Conservation (phyloP, 2,888 invertebrate species). For the Congeria kusceri region DNA sequence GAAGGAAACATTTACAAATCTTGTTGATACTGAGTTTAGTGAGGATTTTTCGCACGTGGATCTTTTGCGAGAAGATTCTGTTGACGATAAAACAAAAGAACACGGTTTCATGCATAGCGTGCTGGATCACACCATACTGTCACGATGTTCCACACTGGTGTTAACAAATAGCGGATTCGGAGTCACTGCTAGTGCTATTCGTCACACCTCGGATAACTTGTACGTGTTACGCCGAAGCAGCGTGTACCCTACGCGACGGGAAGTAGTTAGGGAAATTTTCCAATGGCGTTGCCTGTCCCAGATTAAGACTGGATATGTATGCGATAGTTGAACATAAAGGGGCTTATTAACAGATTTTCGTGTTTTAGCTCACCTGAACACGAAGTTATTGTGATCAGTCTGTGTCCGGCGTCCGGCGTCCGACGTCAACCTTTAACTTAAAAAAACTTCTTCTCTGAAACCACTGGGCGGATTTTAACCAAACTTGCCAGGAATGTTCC, state of each 20-base stretch:
- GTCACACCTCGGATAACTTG: slow-evolving; percentile 41
- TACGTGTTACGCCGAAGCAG: slow-evolving; percentile 11
- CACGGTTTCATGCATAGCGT: slow-evolving; percentile 29
- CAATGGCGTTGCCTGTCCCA: slow-evolving; percentile 28
- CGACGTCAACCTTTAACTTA: no score
- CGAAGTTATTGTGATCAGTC: no score
- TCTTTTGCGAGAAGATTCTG: slow-evolving; percentile 7
- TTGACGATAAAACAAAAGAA: slow-evolving; percentile 15
- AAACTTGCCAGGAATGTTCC: no score
- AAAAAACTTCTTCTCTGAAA: no score
- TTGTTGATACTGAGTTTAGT: slow-evolving; percentile 23
- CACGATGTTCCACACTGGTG: slow-evolving; percentile 28
- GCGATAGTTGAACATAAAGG: slow-evolving; percentile 19
- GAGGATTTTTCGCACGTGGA: slow-evolving; percentile 29
- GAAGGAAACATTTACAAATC: slow-evolving; percentile 9
- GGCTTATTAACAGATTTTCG: no score
- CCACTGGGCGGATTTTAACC: no score
- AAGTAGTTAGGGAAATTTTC: slow-evolving; percentile 25
- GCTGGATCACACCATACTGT: slow-evolving; percentile 34
- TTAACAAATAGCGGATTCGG: slow-evolving; percentile 45
- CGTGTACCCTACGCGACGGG: slow-evolving; percentile 14
- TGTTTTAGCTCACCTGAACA: no score
- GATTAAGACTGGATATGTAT: slow-evolving; percentile 10
- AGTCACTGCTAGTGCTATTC: slow-evolving; percentile 27
- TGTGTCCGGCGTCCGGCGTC: no score